Base-by-base conservation (phyloP, 2,797 vertebrate genomes). In the Enteromius anoplus region DNA sequence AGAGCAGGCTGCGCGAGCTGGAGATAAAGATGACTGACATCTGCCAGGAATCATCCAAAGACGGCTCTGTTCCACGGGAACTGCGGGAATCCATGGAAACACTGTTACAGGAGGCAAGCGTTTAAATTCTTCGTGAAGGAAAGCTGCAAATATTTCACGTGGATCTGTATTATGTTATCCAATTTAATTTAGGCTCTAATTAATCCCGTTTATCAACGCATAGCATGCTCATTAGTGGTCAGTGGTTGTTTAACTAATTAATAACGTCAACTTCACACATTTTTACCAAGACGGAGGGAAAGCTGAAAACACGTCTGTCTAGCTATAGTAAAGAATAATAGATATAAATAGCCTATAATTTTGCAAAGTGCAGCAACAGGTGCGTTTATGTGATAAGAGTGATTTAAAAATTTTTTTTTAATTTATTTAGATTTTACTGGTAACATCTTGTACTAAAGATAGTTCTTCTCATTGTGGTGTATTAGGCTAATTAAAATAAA, bases 101-200 rank as follows among this genome's bases (percentile, higher is more conserved):
- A 64, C 92, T 97, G 7, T 88, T 97, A 88, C 92, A 94, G 42
- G 95, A 97, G 96, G 97, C 97, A 91, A 89, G 81, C 85, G 51
- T 12, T 86, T 83, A 85, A 29, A 85, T 87, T 89, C 62, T 29
- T 45, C 23, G 17, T 37, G 5, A 60, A 2, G 37, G 5, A 47
- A 49, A 17, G 11, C 15, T 32, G 3, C 37, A 49, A 51, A 7
- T 21, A 5, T 49, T 29, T 70, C 34, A 32, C 8, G 4, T 53
- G 7, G 51, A 29, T 58, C 15, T 55, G n/a, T 6, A 12, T 23
- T 11, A 47, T 49, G 45, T 21, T 34, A 11, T 12, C 4, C 45
- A 53, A 7, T 55, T 78, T 8, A 51, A 37, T 21, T 15, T 23
- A 37, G 34, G 42, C 49, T 29, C 49, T n/a, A 5, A 17, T 34